Evolutionary conservation across 2,113 vertebrate genomes (phyloP).

Genomic region (Melanerpes formicivorus): DNA sequence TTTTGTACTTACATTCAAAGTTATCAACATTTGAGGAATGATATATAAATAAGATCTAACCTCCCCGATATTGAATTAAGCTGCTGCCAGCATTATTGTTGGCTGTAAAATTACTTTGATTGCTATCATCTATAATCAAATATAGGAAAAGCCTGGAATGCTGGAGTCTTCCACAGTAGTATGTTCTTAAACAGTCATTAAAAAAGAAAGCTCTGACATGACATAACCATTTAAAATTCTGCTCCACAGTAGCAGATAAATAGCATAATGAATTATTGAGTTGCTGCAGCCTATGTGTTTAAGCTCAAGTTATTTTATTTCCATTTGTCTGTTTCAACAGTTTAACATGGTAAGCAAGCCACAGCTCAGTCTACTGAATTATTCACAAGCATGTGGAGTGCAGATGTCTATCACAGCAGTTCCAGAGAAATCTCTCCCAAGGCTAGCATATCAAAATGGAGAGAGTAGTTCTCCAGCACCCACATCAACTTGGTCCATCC

Average conservation of each 20-base stretch:
- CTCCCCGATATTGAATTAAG: constrained; percentile 69
- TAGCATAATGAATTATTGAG: constrained; percentile 48
- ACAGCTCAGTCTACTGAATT: neutral
- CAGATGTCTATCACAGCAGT: neutral
- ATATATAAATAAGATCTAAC: constrained; percentile 65
- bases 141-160: constrained; percentile 75
- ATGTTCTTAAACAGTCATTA: constrained; percentile 32
- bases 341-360: constrained; percentile 26
- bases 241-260: constrained; percentile 62
- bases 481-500: neutral
- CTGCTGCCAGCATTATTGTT: constrained; percentile 75
- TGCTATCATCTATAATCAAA: constrained; percentile 84
- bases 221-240: constrained; percentile 55
- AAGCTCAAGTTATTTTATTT: constrained; percentile 47
- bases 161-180: constrained; percentile 40
- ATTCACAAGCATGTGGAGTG: neutral
- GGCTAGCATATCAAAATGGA: neutral
- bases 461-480: neutral
- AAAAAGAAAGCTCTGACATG: constrained; percentile 52
- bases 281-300: constrained; percentile 12
- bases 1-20: neutral
- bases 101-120: constrained; percentile 79
- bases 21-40: constrained; percentile 66
- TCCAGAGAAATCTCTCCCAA: neutral
- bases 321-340: constrained; percentile 43